Percentiles rank a stretch among this genome's conserved stretches.
phyloP scores from a whole-genome alignment of 2,888 invertebrate genomes.

The Byasa hedistus region DNA sequence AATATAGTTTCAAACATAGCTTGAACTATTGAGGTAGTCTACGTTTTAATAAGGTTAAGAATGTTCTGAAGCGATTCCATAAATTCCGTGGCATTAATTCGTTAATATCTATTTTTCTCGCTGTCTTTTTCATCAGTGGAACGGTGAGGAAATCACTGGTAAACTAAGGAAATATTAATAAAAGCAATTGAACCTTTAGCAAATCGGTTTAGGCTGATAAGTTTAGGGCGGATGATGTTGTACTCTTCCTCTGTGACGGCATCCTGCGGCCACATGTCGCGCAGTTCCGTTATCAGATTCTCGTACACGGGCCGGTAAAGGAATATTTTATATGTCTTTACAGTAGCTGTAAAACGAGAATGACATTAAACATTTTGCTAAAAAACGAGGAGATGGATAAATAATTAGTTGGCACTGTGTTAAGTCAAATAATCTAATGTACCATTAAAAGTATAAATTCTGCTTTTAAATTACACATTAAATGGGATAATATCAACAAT shows the following conservation, averaged over 20 bases:
- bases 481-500: background rate
- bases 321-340: conserved; percentile 61
- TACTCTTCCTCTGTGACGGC: conserved; percentile 53
- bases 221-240: conserved; percentile 43
- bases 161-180: background rate
- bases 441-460: background rate
- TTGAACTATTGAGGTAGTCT: no score
- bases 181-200: conserved; percentile 45
- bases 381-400: background rate
- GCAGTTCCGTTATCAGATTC: conserved; percentile 47
- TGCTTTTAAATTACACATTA: background rate
- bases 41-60: no score
- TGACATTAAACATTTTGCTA: background rate
- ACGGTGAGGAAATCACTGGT: background rate
- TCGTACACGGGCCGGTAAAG: conserved; percentile 54
- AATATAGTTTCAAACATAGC: no score
- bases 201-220: conserved; percentile 45
- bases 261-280: conserved; percentile 60
- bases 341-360: conserved; percentile 45
- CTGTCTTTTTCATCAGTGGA: background rate
- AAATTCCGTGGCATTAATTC: no score
- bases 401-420: background rate
- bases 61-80: no score
- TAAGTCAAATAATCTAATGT: background rate
- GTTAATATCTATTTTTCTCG: background rate